Base-by-base conservation (phyloP, 2,888 invertebrate genomes). In the Sicus ferrugineus region DNA sequence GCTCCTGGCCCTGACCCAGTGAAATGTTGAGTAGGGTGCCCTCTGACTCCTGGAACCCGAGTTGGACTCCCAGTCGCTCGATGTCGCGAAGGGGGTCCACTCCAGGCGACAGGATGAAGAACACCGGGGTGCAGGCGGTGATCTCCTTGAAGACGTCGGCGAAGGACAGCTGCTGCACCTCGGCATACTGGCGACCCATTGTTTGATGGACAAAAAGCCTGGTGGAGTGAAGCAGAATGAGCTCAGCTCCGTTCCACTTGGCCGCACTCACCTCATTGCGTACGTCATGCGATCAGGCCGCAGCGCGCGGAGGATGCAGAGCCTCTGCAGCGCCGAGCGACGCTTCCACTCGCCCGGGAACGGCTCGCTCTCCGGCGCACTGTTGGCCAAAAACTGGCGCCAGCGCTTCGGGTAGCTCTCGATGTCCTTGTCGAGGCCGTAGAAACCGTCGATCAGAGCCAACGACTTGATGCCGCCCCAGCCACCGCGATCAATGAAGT, bases 341-440 rank as follows among this genome's bases (percentile, higher is more conserved):
- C 93, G 95, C 83, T 97, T 98, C 97, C 97, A 98, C 79, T 98
- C 98, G 70, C 96, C 96, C 0, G 97, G 97, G 77, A 97, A 89
- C 82, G 94, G 95, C 81, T 97, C 97, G 77, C 92, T 90, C 84
- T 98, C 97, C 0, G 97, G 97, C 56, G 91, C 91, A 83, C 97
- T 96, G 46, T 93, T 93, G 78, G 96, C 95, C 0, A 95, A 91
- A 79, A 95, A 95, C 80, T 95, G 96, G 77, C 92, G 92, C 98
- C 98, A 98, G 69, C 93, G 88, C 82, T 97, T 97, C 0, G 92
- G 90, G 9, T 96, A 95, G 1, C 94, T 94, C 85, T 96, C 96
- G 75, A 97, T 92, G 81, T 97, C 97, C 76, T 93, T 92, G 80
- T 97, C 97, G 14, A 97, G 87, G 80, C 92, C 94, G 71, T 91